Evolutionary conservation across 2,113 vertebrate species (phyloP).

Genomic region (Oreochromis spilurus): DNA sequence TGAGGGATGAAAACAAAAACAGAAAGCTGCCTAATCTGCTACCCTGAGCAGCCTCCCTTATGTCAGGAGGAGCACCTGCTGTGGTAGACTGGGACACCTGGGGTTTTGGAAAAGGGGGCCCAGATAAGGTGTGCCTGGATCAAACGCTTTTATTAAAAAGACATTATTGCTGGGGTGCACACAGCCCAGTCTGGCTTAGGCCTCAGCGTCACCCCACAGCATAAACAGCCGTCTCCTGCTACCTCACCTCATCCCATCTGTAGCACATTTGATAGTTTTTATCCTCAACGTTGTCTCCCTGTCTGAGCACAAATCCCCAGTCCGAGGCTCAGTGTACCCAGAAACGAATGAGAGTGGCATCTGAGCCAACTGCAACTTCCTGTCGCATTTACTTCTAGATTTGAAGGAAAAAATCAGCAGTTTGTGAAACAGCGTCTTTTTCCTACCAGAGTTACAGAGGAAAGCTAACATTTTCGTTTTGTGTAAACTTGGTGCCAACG

Average conservation of each 20-base stretch:
- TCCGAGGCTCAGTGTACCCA: background rate
- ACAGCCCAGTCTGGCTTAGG: background rate
- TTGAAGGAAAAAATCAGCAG: background rate
- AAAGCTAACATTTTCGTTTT: background rate
- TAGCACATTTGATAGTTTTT: background rate
- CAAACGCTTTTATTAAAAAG: slow-evolving; percentile 7
- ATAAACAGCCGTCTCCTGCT: background rate
- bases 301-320: background rate
- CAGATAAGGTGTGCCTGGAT: background rate
- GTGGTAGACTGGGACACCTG: background rate
- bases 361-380: background rate
- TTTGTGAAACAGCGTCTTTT: background rate
- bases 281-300: background rate
- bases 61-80: slow-evolving; percentile 62
- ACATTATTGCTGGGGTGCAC: background rate
- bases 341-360: background rate
- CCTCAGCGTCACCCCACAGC: background rate
- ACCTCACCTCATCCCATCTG: background rate
- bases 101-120: background rate
- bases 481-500: background rate
- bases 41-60: slow-evolving; percentile 31
- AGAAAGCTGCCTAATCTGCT: slow-evolving; percentile 22
- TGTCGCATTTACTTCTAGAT: background rate
- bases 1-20: background rate
- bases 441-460: background rate